A percentile compares a stretch with the other conserved stretches of the same genome.
phyloP scores from a whole-genome alignment of 2,888 invertebrate genomes.

The Eumacrocentrus americanus region DNA sequence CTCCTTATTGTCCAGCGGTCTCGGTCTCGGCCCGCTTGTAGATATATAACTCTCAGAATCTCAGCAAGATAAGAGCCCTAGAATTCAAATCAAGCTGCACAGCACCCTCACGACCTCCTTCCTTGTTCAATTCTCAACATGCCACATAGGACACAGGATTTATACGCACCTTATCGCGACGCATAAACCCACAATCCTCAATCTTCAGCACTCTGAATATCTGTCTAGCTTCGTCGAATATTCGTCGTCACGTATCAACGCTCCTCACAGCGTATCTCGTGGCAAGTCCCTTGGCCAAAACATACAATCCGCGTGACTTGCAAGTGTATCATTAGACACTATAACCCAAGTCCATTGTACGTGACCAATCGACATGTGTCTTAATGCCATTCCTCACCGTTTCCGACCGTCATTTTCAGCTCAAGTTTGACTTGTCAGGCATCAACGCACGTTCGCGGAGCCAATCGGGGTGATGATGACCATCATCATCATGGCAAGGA shows the following conservation, averaged over 20 bases:
- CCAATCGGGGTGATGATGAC: background rate
- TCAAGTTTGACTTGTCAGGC: background rate
- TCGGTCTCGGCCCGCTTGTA: slow-evolving; percentile 5
- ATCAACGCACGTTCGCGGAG: background rate
- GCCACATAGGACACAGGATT: background rate
- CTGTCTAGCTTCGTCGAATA: slow-evolving; percentile 14
- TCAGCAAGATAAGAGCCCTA: slow-evolving; percentile 36
- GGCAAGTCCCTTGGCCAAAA: no score
- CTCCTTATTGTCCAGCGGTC: slow-evolving; percentile 38
- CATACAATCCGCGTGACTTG: background rate
- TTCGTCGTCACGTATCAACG: slow-evolving; percentile 12
- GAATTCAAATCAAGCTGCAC: slow-evolving; percentile 35
- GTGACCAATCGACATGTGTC: slow-evolving; percentile 6
- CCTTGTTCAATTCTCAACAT: slow-evolving; percentile 12
- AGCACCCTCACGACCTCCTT: slow-evolving; percentile 15
- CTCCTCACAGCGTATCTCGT: background rate
- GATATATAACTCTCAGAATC: slow-evolving; percentile 30
- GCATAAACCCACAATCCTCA: slow-evolving; percentile 24
- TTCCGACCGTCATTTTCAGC: no score
- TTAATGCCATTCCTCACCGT: background rate
- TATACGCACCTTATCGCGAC: slow-evolving; percentile 33
- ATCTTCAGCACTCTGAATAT: slow-evolving; percentile 22
- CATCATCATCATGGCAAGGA: background rate
- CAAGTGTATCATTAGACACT: background rate
- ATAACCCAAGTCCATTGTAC: slow-evolving; percentile 1